Base-by-base conservation (phyloP, 2,113 vertebrate species). In the Mormoops blainvillei region DNA sequence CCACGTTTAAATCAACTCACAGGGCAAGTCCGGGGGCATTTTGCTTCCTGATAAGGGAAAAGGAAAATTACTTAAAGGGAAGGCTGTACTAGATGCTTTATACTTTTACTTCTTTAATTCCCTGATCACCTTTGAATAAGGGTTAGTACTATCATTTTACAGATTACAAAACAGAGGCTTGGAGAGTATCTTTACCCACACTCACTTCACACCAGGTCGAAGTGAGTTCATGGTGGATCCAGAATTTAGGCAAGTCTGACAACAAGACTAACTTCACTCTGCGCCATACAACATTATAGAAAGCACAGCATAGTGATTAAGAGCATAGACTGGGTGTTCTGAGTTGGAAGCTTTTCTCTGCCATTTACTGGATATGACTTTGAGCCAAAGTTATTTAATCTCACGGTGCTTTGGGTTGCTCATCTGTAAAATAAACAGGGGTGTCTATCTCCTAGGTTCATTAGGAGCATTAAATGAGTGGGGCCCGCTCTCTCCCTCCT, bases 401-500 rank as follows among this genome's bases (percentile, higher is more conserved):
- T 77, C 36, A 36, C 12, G 87, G 10, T 67, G 16, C 20, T 54
- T 91, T 65, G 31, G 48, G 43, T 6, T 93, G 24, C 63, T 80
- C 56, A 76, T 91, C 33, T 89, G 24, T 86, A 89, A 95, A 89
- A 81, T 4, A 91, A 80, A 2, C 84, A 71, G n/a, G 12, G 67
- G 36, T 73, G 26, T 67, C 61, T 80, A 68, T 20, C 31, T 92
- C 41, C 88, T 4, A 58, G 9, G 3, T 85, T 86, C 50, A 80
- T 61, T 89, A 89, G 54, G 19, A 85, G 5, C 28, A 94, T 38
- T 86, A 70, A 94, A 20, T 43, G 77, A 91, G 54, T 94, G 92
- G 28, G 28, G 3, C 5, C 2, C 6, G 36, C 31, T 10, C 3
- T 56, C 3, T 56, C 3, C 2, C 10, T 54, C 56, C 4, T 58